These are phyloP conservation scores for Paedocypris micromegethes DNA, from an alignment of 2,797 vertebrate genomes.

Conservation along the genomic window DNA sequence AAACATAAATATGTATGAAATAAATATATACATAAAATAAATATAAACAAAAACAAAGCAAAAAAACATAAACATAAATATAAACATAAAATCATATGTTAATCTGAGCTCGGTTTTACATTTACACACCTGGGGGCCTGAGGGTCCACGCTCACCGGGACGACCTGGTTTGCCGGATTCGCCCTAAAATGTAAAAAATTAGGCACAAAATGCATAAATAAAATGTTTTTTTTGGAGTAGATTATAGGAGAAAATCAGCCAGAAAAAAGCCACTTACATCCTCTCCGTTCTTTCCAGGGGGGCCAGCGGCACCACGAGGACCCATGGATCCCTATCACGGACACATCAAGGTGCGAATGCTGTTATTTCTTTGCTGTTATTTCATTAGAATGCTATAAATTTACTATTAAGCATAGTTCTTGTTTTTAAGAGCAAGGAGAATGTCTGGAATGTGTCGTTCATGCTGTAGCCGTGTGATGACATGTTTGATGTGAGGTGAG, in stretches of 20 bases:
- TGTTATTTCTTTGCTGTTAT: no score
- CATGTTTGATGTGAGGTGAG: neutral
- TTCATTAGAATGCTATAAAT: no score
- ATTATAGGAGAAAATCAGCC: no score
- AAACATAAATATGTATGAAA: no score
- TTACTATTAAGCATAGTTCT: no score
- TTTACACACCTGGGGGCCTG: conserved; percentile 85
- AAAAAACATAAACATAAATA: neutral
- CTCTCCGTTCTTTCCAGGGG: conserved; percentile 97
- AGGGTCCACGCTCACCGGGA: conserved; percentile 82
- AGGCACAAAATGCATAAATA: conserved; percentile 19
- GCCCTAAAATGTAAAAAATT: conserved; percentile 69
- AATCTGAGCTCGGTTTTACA: conserved; percentile 33
- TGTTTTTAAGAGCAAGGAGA: no score
- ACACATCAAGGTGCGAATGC: no score
- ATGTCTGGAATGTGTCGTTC: no score
- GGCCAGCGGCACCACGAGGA: conserved; percentile 85
- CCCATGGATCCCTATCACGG: conserved; percentile 87
- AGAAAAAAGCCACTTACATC: conserved; percentile 76
- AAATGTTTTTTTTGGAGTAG: neutral
- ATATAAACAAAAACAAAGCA: neutral
- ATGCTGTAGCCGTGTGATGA: no score
- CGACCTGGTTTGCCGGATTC: conserved; percentile 96
- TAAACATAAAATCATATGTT: no score
- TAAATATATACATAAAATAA: neutral